Evolutionary conservation across 1,140 invertebrate species (phyloP).

Genomic region (Trachelipus rathkii): DNA sequence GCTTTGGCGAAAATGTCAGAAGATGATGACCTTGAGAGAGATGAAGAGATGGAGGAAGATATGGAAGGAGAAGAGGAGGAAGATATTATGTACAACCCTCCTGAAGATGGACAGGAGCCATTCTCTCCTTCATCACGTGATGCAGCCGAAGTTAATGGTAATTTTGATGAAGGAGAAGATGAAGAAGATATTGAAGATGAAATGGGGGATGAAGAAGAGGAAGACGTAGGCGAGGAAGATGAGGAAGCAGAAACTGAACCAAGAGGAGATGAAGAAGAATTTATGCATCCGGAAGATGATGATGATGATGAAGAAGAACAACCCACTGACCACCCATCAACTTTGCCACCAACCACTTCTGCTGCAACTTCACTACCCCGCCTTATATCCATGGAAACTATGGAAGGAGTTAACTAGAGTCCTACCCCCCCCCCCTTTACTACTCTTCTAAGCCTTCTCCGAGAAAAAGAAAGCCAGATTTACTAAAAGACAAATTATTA

Average conservation of each 20-base stretch:
- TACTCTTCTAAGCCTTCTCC: no score
- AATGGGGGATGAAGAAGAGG: neutral
- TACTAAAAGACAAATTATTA: no score
- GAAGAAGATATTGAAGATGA: constrained; percentile 18
- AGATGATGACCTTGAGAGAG: neutral
- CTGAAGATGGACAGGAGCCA: constrained; percentile 6
- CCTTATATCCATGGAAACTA: neutral
- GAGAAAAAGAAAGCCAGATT: no score
- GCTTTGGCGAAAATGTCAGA: constrained; percentile 2
- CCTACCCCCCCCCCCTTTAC: neutral
- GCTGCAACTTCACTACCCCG: neutral
- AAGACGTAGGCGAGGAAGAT: constrained; percentile 22
- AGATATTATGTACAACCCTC: constrained; percentile 17
- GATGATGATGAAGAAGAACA: neutral
- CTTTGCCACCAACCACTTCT: neutral
- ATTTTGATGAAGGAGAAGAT: constrained; percentile 16
- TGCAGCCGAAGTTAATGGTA: neutral
- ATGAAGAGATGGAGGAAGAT: neutral
- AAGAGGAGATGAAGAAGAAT: constrained; percentile 13
- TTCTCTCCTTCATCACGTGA: constrained; percentile 17
- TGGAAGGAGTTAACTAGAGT: neutral
- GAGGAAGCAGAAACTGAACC: constrained; percentile 21
- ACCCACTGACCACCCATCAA: no score
- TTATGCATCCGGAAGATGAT: neutral
- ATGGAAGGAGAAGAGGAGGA: neutral